Base-by-base conservation (phyloP, 2,888 invertebrate species). In the Empis stercorea region DNA sequence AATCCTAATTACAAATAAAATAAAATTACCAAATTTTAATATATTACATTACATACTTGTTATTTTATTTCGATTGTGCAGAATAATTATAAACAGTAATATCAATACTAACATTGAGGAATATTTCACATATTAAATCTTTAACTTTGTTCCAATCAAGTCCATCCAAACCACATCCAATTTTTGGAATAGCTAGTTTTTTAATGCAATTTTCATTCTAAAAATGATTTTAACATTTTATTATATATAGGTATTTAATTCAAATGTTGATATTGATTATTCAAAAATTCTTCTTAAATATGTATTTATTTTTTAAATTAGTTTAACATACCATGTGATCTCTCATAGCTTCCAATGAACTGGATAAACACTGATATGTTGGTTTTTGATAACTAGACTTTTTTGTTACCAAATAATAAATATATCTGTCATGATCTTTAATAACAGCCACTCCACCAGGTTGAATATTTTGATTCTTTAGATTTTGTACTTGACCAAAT, bases 91-190 rank as follows among this genome's bases (percentile, higher is more conserved):
- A 77, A 30, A 75, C 70, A n/a, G 64, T 58, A 52, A 78, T 70
- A 47, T 71, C 63, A 23, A 73, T 50, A 5, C 64, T 60, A 43
- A 67, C 62, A 44, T 71, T 64, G 20, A 52, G 50, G 58, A 81
- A 81, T 11, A 76, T 61, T 50, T 72, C 70, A 27, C 67, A 63
- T 2, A 81, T 56, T 57, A 74, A 67, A 3, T 63, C 58, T 49
- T 70, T 72, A 0, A 82, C 80, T 47, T 68, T 65, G 1, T 52
- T 49, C 82, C 81, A 82, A 39, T 72, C 62, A 4, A 82, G 65
- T 6, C 73, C 63, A 59, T 82, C 81, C 38, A 81, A 61, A 4
- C 81, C 82, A 61, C 80, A 80, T 1, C 80, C 81, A 48, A 82
- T 75, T 53, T 70, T 64, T 0, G 82, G 82, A 63, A 81, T 74